A percentile compares a stretch with the other conserved stretches of the same genome.
Evolutionary conservation across 2,113 vertebrate genomes (phyloP).

Genomic region (Ailurus styani): DNA sequence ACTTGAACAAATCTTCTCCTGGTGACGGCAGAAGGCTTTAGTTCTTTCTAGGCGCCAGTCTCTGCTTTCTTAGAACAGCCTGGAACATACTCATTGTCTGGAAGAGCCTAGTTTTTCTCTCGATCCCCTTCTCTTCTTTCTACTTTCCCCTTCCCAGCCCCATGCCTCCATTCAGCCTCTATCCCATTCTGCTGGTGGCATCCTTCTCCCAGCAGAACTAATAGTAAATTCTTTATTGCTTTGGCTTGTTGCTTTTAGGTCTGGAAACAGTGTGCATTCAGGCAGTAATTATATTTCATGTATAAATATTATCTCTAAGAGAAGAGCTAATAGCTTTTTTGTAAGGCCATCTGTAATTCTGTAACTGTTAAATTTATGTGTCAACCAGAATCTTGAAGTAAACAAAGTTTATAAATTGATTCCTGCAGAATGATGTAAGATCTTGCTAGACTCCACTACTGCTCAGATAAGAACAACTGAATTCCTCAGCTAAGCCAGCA

Average conservation of each 20-base stretch:
- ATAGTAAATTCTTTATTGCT: constrained; percentile 46
- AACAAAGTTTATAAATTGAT: constrained; percentile 54
- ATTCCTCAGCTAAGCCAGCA: not conserved
- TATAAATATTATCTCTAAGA: constrained; percentile 63
- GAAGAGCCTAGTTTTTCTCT: not conserved
- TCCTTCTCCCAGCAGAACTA: not conserved
- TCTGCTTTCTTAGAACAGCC: not conserved
- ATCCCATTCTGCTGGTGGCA: not conserved
- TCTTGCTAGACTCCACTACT: not conserved
- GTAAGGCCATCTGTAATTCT: not conserved
- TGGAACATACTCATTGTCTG: not conserved
- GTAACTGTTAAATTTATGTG: constrained; percentile 38
- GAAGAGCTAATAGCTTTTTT: constrained; percentile 39
- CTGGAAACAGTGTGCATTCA: constrained; percentile 1
- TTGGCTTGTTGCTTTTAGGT: constrained; percentile 56
- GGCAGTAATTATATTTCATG: constrained; percentile 51
- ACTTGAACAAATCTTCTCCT: not conserved
- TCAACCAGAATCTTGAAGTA: constrained; percentile 40
- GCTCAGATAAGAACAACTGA: constrained; percentile 9
- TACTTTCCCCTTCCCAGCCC: not conserved
- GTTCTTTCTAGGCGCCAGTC: fast-evolving
- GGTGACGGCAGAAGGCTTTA: not conserved
- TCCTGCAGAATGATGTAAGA: constrained; percentile 35
- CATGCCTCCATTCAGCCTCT: not conserved
- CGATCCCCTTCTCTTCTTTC: not conserved